Conservation (phyloP, 2,888 invertebrate genomes). For the Papilio elwesi region DNA sequence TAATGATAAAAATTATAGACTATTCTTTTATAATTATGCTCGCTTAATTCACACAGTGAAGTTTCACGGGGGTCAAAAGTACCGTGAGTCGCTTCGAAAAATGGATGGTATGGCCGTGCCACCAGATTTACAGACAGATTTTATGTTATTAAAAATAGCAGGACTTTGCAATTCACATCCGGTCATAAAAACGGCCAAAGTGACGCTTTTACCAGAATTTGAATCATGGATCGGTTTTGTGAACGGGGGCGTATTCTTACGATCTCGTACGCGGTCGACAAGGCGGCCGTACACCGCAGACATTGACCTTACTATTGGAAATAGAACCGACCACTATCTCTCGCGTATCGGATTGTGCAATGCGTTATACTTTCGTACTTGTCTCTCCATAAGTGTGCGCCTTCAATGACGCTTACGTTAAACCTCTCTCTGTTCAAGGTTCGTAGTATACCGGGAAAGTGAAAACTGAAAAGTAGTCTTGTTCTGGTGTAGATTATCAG, state of each 20-base stretch:
- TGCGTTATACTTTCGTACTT: slow-evolving; percentile 40
- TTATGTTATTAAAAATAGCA: slow-evolving; percentile 1
- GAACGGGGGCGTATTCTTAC: slow-evolving; percentile 44
- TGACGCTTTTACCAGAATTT: slow-evolving; percentile 43
- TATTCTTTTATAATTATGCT: too few species aligned
- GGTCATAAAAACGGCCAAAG: slow-evolving; percentile 34
- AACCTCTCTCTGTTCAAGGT: neutral
- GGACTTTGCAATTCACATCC: slow-evolving; percentile 15
- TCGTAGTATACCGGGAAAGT: slow-evolving; percentile 24
- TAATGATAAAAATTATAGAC: too few species aligned
- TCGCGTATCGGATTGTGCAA: slow-evolving; percentile 52
- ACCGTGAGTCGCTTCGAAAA: too few species aligned
- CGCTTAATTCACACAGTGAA: too few species aligned
- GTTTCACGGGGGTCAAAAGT: too few species aligned
- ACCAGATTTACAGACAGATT: too few species aligned
- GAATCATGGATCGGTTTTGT: slow-evolving; percentile 36
- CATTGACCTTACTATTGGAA: slow-evolving; percentile 73
- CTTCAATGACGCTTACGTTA: slow-evolving; percentile 24
- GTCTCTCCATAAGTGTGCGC: slow-evolving; percentile 21
- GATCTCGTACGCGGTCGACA: slow-evolving; percentile 36
- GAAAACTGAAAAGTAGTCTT: slow-evolving; percentile 24
- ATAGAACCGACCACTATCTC: slow-evolving; percentile 60
- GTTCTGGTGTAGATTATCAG: neutral
- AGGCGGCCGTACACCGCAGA: slow-evolving; percentile 61
- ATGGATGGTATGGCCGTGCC: too few species aligned